Evolutionary conservation across 2,888 invertebrate genomes (phyloP), one percentile per base, ranked within the genome.

Genomic region (Drosophila barbarae): DNA sequence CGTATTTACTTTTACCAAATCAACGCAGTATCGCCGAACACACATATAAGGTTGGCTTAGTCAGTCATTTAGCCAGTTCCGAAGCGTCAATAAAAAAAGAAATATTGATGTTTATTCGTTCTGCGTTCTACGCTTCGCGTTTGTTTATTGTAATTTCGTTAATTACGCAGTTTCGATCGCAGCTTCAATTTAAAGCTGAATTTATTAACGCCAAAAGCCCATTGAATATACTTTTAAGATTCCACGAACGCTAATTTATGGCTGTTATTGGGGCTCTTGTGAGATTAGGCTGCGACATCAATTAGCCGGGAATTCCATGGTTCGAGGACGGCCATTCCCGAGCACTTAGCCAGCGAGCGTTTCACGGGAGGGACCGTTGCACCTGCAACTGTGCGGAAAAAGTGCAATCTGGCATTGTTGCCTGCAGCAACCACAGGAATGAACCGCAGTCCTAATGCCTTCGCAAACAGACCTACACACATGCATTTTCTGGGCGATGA

Each of bases 361-460:
- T 74, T 71, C 72, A 15, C 42, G 53, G 35, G 46, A 35, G 57
- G 46, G 28, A 35, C 21, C 50, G 39, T 36, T 57, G 52, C 44
- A 46, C 35, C 74, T 60, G 58, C 64, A 61, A 74, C 60, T 57
- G 60, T 50, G 74, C 66, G 72, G 70, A 69, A 82, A 82, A 82
- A 82, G 67, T 73, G 73, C 80, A 73, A 71, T 72, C 54, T 55
- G 74, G 61, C 56, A 61, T 55, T 56, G 60, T 60, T 68, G 60
- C 58, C 42, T 39, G 55, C 41, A 32, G 44, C 58, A 57, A 73
- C 76, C 78, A 50, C 84, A 76, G 71, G 58, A 69, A 63, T 65
- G 73, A 70, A 81, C 80, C 80, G 70, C 80, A 80, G 54, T 64
- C 69, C 80, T 82, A 76, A 82, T 84, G 76, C 79, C 74, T 76